Evolutionary conservation across 2,888 invertebrate genomes (phyloP), one percentile per base, ranked within the genome.

Genomic region (Girardia tigrina): DNA sequence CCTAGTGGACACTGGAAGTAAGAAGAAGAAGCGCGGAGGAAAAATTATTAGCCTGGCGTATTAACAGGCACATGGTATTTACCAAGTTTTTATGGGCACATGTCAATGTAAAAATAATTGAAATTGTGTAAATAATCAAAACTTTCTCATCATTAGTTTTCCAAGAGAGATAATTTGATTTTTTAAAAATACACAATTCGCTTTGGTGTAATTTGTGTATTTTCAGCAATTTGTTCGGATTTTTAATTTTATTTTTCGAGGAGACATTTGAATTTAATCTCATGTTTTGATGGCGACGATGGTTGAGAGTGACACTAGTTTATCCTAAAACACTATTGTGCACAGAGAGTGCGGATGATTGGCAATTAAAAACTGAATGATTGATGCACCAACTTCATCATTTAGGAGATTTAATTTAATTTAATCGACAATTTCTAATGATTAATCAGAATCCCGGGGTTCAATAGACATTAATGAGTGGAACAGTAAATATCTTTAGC

Each of bases 21-120:
- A 12, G 8, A 12, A 56, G 56, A n/a, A 23, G 20, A 20, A 12
- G 56, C 56, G n/a, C n/a, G n/a, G n/a, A 36, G 36, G 36, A 23
- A 56, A 56, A 56, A 56, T 56, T 56, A 56, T 56, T 56, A 56
- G 56, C 56, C 56, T 56, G 56, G 56, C 56, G 56, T 56, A 56
- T 8, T 56, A 56, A 56, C 56, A 56, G 56, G 56, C 56, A 56
- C 56, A 56, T 56, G 56, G 56, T 56, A 56, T 56, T 56, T 56
- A 56, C 56, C 56, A 56, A 56, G 8, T 56, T 56, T 56, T 56
- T 56, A 56, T 56, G 56, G 56, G 56, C 56, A 56, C 56, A 56
- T 56, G 56, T 56, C 56, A 56, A 56, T 56, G 56, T 56, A 56
- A 56, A 36, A 56, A 56, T 56, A 56, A 56, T 56, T 56, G 56